Percentiles rank a stretch among this genome's conserved stretches.
Conservation (phyloP, 64 coral and sea anemone genomes). For the Pocillopora damicornis region DNA sequence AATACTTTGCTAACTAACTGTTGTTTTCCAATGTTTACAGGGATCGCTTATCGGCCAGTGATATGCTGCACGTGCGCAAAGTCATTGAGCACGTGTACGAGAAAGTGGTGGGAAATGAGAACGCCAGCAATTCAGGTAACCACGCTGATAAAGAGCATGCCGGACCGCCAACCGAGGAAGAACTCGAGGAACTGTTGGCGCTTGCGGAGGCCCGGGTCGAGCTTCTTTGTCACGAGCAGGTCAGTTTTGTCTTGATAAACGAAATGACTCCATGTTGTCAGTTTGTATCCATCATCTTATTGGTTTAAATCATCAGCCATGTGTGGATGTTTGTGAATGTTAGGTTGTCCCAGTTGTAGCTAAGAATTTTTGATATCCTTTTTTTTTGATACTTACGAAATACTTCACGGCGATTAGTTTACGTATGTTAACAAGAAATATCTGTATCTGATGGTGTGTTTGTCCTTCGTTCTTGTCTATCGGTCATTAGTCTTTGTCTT, state of each 20-base stretch:
- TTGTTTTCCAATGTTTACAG: slow-evolving; percentile 29
- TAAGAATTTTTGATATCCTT: no score
- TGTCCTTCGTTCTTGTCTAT: no score
- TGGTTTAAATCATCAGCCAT: no score
- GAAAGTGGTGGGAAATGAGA: slow-evolving; percentile 81
- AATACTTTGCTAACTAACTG: background rate
- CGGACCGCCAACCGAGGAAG: slow-evolving; percentile 51
- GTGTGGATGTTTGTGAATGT: no score
- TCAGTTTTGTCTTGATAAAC: background rate
- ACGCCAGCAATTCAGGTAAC: slow-evolving; percentile 56
- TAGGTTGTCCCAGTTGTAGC: no score
- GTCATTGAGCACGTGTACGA: slow-evolving; percentile 99
- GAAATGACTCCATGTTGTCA: background rate
- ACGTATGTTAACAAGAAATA: no score
- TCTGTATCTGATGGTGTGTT: no score
- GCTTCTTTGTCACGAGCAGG: slow-evolving; percentile 95
- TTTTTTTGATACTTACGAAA: no score
- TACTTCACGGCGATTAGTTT: no score
- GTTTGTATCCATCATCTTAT: background rate
- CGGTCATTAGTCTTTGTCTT: background rate
- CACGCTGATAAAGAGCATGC: slow-evolving; percentile 57
- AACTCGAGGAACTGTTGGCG: slow-evolving; percentile 68
- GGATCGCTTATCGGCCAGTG: slow-evolving; percentile 92
- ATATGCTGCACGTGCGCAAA: slow-evolving; percentile 97
- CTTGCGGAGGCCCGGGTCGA: slow-evolving; percentile 90